Conservation (phyloP, 1,140 invertebrate species). For the Leptoteleia sp. region DNA sequence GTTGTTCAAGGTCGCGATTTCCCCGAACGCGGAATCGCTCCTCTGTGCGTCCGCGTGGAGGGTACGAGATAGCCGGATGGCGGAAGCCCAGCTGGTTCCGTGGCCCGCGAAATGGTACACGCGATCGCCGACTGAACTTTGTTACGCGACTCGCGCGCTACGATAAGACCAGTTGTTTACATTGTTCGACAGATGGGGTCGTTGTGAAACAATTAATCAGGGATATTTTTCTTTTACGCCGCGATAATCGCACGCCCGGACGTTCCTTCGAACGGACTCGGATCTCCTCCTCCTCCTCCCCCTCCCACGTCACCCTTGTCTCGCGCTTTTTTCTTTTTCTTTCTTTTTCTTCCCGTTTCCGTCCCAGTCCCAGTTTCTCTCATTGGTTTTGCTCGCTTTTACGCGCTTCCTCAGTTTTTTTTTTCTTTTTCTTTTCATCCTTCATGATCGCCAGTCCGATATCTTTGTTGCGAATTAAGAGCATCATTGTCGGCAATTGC, state of each 20-base stretch:
- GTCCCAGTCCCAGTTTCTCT: no score
- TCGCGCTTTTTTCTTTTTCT: no score
- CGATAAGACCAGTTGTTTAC: slow-evolving; percentile 1
- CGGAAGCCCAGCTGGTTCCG: background rate
- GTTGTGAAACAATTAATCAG: slow-evolving; percentile 13
- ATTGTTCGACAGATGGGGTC: background rate
- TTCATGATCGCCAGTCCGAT: no score
- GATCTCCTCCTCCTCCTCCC: no score
- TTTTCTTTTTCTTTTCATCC: background rate
- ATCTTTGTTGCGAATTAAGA: background rate
- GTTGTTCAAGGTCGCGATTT: background rate
- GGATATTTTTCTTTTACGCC: background rate
- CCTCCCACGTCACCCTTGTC: no score
- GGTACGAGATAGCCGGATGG: no score
- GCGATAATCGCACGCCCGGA: background rate
- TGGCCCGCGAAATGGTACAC: background rate
- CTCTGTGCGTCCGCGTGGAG: no score
- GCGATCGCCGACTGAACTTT: background rate
- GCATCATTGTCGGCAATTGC: background rate
- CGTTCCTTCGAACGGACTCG: no score
- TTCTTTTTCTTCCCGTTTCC: no score
- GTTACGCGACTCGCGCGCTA: background rate
- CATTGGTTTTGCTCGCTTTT: no score
- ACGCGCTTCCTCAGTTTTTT: background rate
- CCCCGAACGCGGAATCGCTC: no score